Evolutionary conservation across 2,888 invertebrate genomes (phyloP), one percentile per base, ranked within the genome.

Genomic region (Xylota sylvarum): DNA sequence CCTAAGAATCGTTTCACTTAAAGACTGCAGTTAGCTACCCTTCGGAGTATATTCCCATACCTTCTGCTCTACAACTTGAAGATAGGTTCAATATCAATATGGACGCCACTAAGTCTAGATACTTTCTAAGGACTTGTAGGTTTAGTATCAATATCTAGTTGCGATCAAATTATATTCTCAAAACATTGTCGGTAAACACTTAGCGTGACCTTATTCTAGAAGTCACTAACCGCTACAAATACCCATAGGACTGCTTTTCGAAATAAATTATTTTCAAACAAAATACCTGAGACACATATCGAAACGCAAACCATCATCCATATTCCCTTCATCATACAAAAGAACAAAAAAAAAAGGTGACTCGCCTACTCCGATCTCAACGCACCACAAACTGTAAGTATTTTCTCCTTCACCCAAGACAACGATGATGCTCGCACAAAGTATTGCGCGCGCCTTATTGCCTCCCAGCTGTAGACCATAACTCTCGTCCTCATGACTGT

Each of bases 391-490:
- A 76, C 46, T 64, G 64, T 35, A n/a, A 65, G 9, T n/a, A n/a
- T n/a, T n/a, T n/a, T n/a, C n/a, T n/a, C n/a, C n/a, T 27, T 55
- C 27, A 35, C n/a, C n/a, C n/a, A n/a, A n/a, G n/a, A 37, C 3
- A 23, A 48, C 27, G 27, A 23, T 0, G 30, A n/a, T 7, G 23
- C 19, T 6, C 19, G 12, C 17, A 37, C 12, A 30, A 14, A 72
- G 32, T 70, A 43, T 35, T 55, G 48, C 17, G 37, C 17, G 40
- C 46, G 62, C 64, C 55, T 50, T 64, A 52, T 67, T 67, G 77
- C 78, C 77, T 82, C 35, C 56, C 50, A 82, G 70, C 77, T 40
- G 77, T 65, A 72, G 77, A 78, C 78, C 83, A 83, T 83, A 78
- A 78, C 78, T 67, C 78, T 78, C 58, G 12, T 43, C 65, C 58